phyloP scores from a whole-genome alignment of 2,888 invertebrate genomes.

The Eilema griseolum region DNA sequence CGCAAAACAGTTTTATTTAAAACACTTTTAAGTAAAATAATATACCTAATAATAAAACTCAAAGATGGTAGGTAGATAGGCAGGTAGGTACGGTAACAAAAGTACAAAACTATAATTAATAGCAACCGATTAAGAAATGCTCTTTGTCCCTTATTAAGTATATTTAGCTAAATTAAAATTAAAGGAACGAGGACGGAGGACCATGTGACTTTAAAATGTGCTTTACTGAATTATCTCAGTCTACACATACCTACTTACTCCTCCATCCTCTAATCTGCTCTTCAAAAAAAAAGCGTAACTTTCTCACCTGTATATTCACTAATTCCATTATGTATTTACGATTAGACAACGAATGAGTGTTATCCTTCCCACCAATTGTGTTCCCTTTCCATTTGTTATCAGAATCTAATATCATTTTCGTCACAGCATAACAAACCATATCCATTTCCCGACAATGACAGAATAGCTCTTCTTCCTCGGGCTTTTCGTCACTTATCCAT shows the following conservation, averaged over 20 bases:
- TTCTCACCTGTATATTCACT: conserved; percentile 82
- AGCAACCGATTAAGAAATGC: too few species aligned
- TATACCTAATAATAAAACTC: too few species aligned
- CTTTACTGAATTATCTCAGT: neutral
- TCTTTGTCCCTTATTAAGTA: neutral
- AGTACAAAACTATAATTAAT: neutral
- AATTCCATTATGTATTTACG: conserved; percentile 81
- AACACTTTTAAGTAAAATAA: too few species aligned
- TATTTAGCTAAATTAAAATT: neutral
- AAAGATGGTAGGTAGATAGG: too few species aligned
- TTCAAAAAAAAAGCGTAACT: neutral
- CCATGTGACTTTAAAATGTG: neutral
- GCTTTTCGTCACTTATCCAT: conserved; percentile 86
- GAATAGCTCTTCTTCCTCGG: conserved; percentile 83
- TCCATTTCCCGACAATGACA: conserved; percentile 84
- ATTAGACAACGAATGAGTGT: conserved; percentile 71
- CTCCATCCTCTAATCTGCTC: too few species aligned
- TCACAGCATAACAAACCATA: conserved; percentile 78
- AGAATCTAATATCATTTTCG: conserved; percentile 78
- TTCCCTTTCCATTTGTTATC: conserved; percentile 82
- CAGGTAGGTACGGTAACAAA: neutral
- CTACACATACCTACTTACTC: neutral
- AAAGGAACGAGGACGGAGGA: too few species aligned
- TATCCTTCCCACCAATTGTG: conserved; percentile 53
- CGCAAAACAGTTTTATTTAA: too few species aligned